Percentiles rank a stretch among this genome's conserved stretches.
phyloP scores from a whole-genome alignment of 1,140 invertebrate species.

The Anoplolepis gracilipes region DNA sequence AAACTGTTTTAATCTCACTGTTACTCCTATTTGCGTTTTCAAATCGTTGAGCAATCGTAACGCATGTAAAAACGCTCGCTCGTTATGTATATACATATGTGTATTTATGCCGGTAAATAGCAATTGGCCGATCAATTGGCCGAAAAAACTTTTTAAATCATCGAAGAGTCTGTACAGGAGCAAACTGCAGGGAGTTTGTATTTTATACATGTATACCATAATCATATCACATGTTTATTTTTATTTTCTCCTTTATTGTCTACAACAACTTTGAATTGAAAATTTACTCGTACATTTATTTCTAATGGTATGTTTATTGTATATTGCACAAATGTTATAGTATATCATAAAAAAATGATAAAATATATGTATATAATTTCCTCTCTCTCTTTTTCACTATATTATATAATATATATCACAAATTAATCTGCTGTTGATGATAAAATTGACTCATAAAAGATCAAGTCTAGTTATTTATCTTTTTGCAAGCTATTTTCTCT shows the following conservation, averaged over 20 bases:
- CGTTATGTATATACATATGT: constrained; percentile 35
- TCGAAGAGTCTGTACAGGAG: not conserved
- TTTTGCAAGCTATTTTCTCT: not conserved
- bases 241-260: not conserved
- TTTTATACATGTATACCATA: constrained; percentile 5
- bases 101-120: constrained; percentile 48
- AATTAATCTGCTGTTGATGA: no score
- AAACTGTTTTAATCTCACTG: constrained; percentile 78
- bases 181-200: not conserved
- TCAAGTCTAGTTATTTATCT: not conserved
- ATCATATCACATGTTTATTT: not conserved
- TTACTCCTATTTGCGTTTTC: constrained; percentile 76
- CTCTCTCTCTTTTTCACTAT: not conserved
- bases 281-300: not conserved
- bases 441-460: no score
- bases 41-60: constrained; percentile 69
- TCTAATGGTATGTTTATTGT: not conserved
- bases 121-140: constrained; percentile 49
- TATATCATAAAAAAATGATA: not conserved
- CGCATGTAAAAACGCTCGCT: constrained; percentile 32
- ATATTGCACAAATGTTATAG: no score
- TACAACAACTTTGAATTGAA: not conserved
- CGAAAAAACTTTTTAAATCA: constrained; percentile 32
- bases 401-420: not conserved
- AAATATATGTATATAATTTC: not conserved